These are phyloP conservation scores for Lathamus discolor DNA, from an alignment of 2,113 vertebrate genomes.

Conservation along the genomic window DNA sequence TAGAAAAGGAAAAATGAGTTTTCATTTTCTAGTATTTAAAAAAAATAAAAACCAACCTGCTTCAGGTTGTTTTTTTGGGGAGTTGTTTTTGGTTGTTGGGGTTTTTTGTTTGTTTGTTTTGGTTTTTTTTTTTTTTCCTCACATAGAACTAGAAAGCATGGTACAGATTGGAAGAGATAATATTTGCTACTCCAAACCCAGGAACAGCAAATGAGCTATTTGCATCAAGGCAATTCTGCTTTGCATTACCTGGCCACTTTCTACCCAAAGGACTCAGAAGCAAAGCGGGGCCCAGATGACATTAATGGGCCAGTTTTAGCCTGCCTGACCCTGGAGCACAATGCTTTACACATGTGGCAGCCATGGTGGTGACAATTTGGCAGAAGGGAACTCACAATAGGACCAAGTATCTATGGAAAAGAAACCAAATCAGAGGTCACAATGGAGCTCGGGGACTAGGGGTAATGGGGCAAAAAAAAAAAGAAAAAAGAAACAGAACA, in stretches of 20 bases:
- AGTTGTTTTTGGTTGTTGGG: too few relatives aligned
- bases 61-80: background rate
- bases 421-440: background rate
- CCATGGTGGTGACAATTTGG: background rate
- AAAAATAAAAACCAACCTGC: background rate
- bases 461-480: background rate
- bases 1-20: fast-evolving
- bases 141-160: fast-evolving
- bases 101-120: background rate
- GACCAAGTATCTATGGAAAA: fast-evolving
- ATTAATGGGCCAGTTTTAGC: fast-evolving
- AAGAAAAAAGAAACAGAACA: background rate
- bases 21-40: background rate
- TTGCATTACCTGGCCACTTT: background rate
- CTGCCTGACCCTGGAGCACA: fast-evolving
- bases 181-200: background rate
- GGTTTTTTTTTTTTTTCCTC: background rate
- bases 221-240: background rate
- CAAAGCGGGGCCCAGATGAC: fast-evolving
- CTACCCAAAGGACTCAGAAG: background rate
- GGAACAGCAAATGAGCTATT: background rate
- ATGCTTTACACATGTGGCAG: fast-evolving
- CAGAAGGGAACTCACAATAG: background rate
- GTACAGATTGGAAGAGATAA: background rate
- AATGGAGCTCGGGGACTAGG: background rate